phyloP scores from a whole-genome alignment of 2,888 invertebrate genomes.

The Choristoneura rosaceana region DNA sequence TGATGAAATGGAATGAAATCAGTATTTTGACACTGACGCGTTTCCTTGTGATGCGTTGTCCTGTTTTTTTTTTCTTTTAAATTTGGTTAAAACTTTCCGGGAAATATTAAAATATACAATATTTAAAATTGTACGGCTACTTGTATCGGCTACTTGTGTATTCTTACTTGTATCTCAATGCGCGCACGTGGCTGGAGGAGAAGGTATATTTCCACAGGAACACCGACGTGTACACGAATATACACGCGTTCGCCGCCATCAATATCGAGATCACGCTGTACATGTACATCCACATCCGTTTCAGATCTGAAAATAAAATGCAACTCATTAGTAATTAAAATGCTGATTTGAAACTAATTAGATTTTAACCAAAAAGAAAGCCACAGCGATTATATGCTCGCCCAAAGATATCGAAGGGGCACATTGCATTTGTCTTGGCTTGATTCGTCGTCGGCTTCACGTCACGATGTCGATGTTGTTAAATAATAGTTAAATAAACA shows the following conservation, averaged over 20 bases:
- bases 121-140: too few species aligned
- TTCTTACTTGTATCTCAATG: conserved; percentile 84
- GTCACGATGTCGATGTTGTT: too few species aligned
- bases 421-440: too few species aligned
- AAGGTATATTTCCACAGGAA: conserved; percentile 83
- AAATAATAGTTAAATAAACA: too few species aligned
- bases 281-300: conserved; percentile 87
- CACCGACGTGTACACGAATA: conserved; percentile 86
- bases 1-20: background rate
- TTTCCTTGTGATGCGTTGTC: background rate
- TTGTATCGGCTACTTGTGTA: too few species aligned
- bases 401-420: too few species aligned
- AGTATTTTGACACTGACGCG: background rate
- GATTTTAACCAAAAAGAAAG: too few species aligned
- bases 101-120: too few species aligned
- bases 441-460: too few species aligned
- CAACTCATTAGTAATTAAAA: background rate
- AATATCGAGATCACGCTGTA: conserved; percentile 87
- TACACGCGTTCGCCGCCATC: conserved; percentile 83
- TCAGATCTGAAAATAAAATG: conserved; percentile 69
- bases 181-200: conserved; percentile 73
- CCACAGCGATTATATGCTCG: too few species aligned
- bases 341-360: background rate
- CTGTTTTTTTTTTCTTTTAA: too few species aligned
- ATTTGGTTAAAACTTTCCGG: too few species aligned